A percentile compares a stretch with the other conserved stretches of the same genome.
phyloP scores from a whole-genome alignment of 2,113 vertebrate genomes.

The Hymenochirus boettgeri region DNA sequence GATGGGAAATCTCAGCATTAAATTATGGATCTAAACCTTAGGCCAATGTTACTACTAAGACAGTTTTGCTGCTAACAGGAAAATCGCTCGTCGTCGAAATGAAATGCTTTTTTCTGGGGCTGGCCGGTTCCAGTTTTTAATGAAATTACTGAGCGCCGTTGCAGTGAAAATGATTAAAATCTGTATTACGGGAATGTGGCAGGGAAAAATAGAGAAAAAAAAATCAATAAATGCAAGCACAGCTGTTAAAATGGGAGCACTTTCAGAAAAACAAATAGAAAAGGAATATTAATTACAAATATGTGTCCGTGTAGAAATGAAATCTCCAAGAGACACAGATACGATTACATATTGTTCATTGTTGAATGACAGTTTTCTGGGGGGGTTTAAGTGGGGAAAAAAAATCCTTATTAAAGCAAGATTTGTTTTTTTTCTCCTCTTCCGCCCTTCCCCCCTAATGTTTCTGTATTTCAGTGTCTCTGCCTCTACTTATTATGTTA shows the following conservation, averaged over 20 bases:
- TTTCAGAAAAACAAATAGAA: constrained; percentile 71
- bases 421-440: constrained; percentile 53
- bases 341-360: no score
- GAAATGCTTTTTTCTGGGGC: constrained; percentile 86
- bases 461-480: constrained; percentile 71
- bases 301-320: constrained; percentile 79
- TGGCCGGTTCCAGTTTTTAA: constrained; percentile 90
- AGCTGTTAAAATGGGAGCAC: constrained; percentile 70
- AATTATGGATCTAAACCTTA: constrained; percentile 90
- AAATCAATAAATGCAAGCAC: constrained; percentile 81
- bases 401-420: constrained; percentile 75
- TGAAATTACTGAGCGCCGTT: constrained; percentile 84
- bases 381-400: no score
- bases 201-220: constrained; percentile 58
- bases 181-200: constrained; percentile 90
- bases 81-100: constrained; percentile 92
- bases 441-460: constrained; percentile 77
- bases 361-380: no score
- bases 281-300: constrained; percentile 88
- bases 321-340: no score
- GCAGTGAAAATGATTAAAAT: constrained; percentile 90
- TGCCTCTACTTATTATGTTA: constrained; percentile 88
- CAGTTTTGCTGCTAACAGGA: constrained; percentile 77
- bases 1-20: constrained; percentile 73
- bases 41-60: constrained; percentile 84